Evolutionary conservation across 2,113 vertebrate species (phyloP), one percentile per base, ranked within the genome.

Genomic region (Petroica traversi): DNA sequence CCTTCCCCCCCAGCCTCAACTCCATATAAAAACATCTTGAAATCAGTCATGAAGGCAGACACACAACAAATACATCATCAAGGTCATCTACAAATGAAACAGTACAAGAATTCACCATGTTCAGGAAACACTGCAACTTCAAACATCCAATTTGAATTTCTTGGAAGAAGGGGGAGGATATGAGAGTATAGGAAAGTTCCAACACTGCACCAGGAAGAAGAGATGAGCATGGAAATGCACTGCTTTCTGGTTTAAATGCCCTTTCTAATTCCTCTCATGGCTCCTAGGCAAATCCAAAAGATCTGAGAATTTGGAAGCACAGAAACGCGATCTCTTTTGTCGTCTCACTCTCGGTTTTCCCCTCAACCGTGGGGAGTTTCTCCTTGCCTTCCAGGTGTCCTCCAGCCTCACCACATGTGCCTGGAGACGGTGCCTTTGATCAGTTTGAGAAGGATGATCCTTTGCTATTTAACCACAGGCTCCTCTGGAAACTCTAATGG

Each of bases 31-130:
- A 94, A 49, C 61, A 87, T 81, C 89, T 81, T 64, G 59, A 95
- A 77, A 71, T 64, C 75, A 91, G 51, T 57, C 62, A 73, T 38
- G 87, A 94, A 84, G 69, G 71, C 76, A 54, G 85, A 91, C 75
- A 94, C 67, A 95, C 72, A 84, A 91, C 38, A 81, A 54, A 64
- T 25, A 94, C 89, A 66, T 92, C 79, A 75, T 43, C 89, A 88
- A 95, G 95, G 95, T 96, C 86, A 96, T 96, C 95, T 97, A 97
- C 90, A 97, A 97, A 97, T 68, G 68, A 97, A 97, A 91, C 49
- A 85, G 93, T 79, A 95, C 81, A 85, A 95, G 81, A 83, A 97
- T 97, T 97, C 96, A 97, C 96, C 96, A 97, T 97, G 77, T 93
- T 94, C 83, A 95, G 96, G 92, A 96, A 97, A 93, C 84, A 97